Conservation (phyloP, 2,888 invertebrate genomes). For the Scotopteryx bipunctaria region DNA sequence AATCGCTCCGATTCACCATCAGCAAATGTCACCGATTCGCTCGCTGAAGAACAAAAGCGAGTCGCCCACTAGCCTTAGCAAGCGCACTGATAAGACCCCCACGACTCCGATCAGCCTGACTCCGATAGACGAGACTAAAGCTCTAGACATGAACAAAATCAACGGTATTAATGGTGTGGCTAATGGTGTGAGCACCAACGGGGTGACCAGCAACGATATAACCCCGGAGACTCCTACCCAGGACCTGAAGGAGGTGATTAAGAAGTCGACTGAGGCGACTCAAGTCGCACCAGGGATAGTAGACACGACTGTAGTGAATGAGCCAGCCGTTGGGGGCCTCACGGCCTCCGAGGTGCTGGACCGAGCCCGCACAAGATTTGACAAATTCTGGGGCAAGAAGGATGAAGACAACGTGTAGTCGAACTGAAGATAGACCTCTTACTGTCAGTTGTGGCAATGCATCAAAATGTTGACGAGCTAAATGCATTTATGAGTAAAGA, state of each 20-base stretch:
- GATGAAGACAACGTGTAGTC: slow-evolving; percentile 83
- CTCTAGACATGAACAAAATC: slow-evolving; percentile 73
- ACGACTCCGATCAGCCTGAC: slow-evolving; percentile 78
- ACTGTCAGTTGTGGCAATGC: slow-evolving; percentile 51
- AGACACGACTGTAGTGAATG: slow-evolving; percentile 80
- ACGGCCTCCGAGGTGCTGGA: slow-evolving; percentile 90
- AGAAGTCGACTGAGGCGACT: slow-evolving; percentile 75
- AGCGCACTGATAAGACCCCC: slow-evolving; percentile 78
- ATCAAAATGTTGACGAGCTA: slow-evolving; percentile 14
- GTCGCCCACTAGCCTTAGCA: slow-evolving; percentile 76
- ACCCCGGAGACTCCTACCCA: slow-evolving; percentile 73
- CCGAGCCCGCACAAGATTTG: slow-evolving; percentile 91
- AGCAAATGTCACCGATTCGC: slow-evolving; percentile 81
- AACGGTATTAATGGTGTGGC: slow-evolving; percentile 53
- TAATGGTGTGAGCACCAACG: slow-evolving; percentile 43
- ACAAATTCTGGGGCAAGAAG: slow-evolving; percentile 92
- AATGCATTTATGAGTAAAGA: slow-evolving; percentile 23
- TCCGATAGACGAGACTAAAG: slow-evolving; percentile 78
- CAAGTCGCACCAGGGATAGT: slow-evolving; percentile 82
- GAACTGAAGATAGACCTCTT: slow-evolving; percentile 38
- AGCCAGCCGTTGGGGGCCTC: slow-evolving; percentile 73
- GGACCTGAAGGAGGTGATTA: slow-evolving; percentile 69
- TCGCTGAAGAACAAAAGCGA: slow-evolving; percentile 75
- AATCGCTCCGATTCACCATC: slow-evolving; percentile 79
- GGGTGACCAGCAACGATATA: slow-evolving; percentile 65